Evolutionary conservation across 2,797 vertebrate species (phyloP), one percentile per base, ranked within the genome.

Genomic region (Enteromius unitaeniatus): DNA sequence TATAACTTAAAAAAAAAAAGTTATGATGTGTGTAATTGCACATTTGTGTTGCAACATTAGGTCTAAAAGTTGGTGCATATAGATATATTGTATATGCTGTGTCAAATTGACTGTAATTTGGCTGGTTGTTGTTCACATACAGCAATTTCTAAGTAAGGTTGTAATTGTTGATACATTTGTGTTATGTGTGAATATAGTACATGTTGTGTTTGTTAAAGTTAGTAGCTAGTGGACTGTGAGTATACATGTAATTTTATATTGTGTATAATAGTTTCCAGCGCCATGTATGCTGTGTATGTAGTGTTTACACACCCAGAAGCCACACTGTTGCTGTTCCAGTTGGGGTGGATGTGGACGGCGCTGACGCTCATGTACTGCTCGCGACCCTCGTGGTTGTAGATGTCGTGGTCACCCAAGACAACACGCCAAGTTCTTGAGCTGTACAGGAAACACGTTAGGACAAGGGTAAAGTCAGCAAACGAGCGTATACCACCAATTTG

Each of bases 401-500:
- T 92, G 91, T 96, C 93, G 88, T 98, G 96, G 0, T 98, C 97
- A 15, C 97, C 97, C 0, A 95, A 90, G 83, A 96, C 94, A 11
- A 98, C 95, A 0, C 96, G 96, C 94, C 95, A 97, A 1, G 91
- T 94, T 89, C 89, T 34, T 42, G 85, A 5, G 0, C 95, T 95
- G 79, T 49, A 85, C 40, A 40, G 3, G 26, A 73, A 73, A 47
- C 51, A 47, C 0, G 1, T 28, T 34, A 34, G 6, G 6, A 37
- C 34, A 37, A 2, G 4, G 2, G 40, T 42, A 8, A 10, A 13
- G 21, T 15, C 5, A n/a, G 31, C 21, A 76, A 55, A 51, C 21
- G 42, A 76, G 2, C 0, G 19, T 9, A 14, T 2, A 55, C 14
- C 26, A 23, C 34, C n/a, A 47, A 21, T 31, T 17, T 1, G 28